Evolutionary conservation across 2,113 vertebrate genomes (phyloP), one percentile per base, ranked within the genome.

Genomic region (Sakesphorus luctuosus): DNA sequence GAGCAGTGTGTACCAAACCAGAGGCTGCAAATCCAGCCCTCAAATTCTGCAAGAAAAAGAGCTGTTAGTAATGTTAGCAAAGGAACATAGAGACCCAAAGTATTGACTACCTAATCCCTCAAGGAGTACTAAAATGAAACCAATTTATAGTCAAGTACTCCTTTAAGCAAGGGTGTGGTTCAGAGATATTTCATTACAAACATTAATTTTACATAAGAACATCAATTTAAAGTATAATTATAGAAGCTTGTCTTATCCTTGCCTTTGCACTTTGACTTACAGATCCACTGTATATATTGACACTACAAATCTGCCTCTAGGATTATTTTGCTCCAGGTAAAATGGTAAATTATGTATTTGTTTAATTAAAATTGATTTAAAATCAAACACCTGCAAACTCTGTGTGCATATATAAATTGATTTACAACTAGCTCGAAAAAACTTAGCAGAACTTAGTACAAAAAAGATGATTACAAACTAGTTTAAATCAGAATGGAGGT

Each of bases 321-420:
- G 14, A 46, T 62, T 67, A 55, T 31, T 63, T 74, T 84, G 36
- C n/a, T 77, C 20, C 29, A 43, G 47, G 33, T 25, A 53, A 88
- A 76, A 87, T 47, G 18, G 28, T 75, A 69, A 87, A 67, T 79
- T 68, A 72, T 40, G 35, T 16, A 47, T 63, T 61, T 75, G 11
- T 82, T 92, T 63, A 72, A 93, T 67, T 91, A 78, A 72, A 95
- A 84, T 79, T 52, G 15, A 82, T 78, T 94, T 91, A 21, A 87
- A 78, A 71, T 75, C 56, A 40, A 75, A 83, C 6, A 46, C 18
- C 35, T 35, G 35, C 21, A 62, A 49, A 38, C 9, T 61, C 35
- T 40, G 13, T 67, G 25, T 28, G 55, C 13, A 38, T 1, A n/a
- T 35, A 66, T 6, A 84, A 84, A 84, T 2, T 63, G 46, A 84